Evolutionary conservation across 1,140 invertebrate species (phyloP).

Genomic region (Heliconius melpomene): DNA sequence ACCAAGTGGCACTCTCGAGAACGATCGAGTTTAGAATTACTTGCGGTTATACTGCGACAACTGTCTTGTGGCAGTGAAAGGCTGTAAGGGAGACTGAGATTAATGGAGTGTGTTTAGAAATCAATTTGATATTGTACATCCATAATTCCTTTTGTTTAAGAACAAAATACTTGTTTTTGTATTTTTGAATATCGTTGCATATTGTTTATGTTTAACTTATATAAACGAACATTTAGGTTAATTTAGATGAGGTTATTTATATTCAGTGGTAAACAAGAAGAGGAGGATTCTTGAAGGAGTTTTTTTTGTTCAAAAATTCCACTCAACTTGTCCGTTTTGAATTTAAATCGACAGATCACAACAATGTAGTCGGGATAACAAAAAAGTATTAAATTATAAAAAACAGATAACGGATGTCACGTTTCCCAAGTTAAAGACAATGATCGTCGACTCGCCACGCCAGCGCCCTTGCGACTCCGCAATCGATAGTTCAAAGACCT

Average conservation of each 20-base stretch:
- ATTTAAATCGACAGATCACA: background rate
- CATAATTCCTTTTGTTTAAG: background rate
- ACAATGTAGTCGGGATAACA: conserved; percentile 6
- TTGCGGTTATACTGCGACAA: conserved; percentile 23
- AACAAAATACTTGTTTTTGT: background rate
- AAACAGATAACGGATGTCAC: conserved; percentile 24
- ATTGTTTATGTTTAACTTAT: background rate
- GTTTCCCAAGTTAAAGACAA: conserved; percentile 36
- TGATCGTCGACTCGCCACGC: conserved; percentile 33
- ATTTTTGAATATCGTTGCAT: background rate
- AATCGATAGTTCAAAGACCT: conserved; percentile 67
- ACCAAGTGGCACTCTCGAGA: conserved; percentile 25
- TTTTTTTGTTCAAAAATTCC: background rate
- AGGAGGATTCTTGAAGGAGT: too few species aligned
- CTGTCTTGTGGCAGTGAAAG: conserved; percentile 29
- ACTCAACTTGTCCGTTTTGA: background rate
- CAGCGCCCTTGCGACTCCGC: conserved; percentile 40
- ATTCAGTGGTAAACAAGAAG: background rate
- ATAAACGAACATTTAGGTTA: background rate
- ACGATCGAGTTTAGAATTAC: conserved; percentile 31
- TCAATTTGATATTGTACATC: background rate
- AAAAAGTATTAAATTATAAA: background rate
- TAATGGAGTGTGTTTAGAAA: background rate
- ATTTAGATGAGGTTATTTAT: background rate
- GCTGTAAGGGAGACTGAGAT: background rate